phyloP scores from a whole-genome alignment of 2,888 invertebrate species.

The Cetonia aurata region DNA sequence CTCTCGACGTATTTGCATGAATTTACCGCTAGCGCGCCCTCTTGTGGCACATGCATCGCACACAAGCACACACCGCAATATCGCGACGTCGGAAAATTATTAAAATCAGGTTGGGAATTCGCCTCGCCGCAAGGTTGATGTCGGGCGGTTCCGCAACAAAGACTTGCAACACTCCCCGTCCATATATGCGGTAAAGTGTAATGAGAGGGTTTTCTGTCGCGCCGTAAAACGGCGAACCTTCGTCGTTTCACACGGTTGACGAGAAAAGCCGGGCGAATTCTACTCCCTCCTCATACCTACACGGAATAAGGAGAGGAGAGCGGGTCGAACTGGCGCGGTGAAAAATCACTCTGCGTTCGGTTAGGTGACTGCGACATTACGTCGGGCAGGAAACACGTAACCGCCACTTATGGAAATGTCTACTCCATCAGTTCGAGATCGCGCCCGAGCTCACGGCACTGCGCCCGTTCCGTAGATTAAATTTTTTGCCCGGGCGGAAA shows the following conservation, averaged over 20 bases:
- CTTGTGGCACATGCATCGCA: no score
- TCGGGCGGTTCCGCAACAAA: slow-evolving; percentile 7
- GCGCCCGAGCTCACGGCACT: background rate
- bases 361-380: slow-evolving; percentile 56
- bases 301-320: background rate
- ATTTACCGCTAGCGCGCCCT: no score
- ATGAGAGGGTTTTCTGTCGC: slow-evolving; percentile 27
- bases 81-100: slow-evolving; percentile 10
- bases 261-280: background rate
- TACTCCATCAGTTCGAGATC: slow-evolving; percentile 42
- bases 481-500: slow-evolving; percentile 27
- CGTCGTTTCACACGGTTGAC: slow-evolving; percentile 15
- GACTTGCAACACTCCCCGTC: slow-evolving; percentile 10
- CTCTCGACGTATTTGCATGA: no score
- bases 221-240: slow-evolving; percentile 14
- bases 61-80: no score
- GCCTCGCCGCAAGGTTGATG: slow-evolving; percentile 19
- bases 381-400: slow-evolving; percentile 43
- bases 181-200: slow-evolving; percentile 30
- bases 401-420: slow-evolving; percentile 46
- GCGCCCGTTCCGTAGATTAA: slow-evolving; percentile 34
- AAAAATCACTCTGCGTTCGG: slow-evolving; percentile 54
- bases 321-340: slow-evolving; percentile 33
- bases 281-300: background rate
- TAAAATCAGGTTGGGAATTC: slow-evolving; percentile 38